A percentile compares a stretch with the other conserved stretches of the same genome.
Conservation (phyloP, 1,140 invertebrate genomes). For the Berghia stephanieae region DNA sequence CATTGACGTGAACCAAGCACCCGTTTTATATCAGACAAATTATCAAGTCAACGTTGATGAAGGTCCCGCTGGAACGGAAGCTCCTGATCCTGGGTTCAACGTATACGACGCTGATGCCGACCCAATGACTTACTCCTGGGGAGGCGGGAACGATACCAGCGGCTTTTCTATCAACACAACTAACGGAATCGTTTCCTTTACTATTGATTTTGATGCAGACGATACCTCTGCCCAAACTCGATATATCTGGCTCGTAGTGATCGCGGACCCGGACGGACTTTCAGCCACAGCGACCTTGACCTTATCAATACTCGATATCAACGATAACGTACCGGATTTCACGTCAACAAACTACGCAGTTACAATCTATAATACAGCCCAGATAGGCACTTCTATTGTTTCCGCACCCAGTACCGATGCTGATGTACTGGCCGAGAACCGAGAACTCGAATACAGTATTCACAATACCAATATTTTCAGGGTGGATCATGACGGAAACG, state of each 20-base stretch:
- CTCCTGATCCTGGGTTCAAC: background rate
- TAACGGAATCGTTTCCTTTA: slow-evolving; percentile 22
- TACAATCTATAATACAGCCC: background rate
- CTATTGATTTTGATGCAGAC: slow-evolving; percentile 29
- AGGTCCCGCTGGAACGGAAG: background rate
- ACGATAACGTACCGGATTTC: slow-evolving; percentile 28
- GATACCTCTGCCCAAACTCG: background rate
- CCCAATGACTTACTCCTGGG: background rate
- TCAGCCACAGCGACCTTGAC: slow-evolving; percentile 25
- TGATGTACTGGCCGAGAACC: too few relatives aligned
- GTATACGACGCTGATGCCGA: background rate
- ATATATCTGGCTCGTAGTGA: slow-evolving; percentile 28
- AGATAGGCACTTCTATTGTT: too few relatives aligned
- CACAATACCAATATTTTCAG: too few relatives aligned
- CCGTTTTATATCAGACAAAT: background rate
- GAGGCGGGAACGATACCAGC: background rate
- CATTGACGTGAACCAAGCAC: background rate
- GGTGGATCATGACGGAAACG: too few relatives aligned
- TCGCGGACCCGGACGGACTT: slow-evolving; percentile 25
- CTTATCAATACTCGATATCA: slow-evolving; percentile 13
- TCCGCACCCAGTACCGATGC: too few relatives aligned
- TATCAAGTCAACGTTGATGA: background rate
- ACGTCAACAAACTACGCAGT: slow-evolving; percentile 24
- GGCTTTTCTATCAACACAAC: slow-evolving; percentile 16
- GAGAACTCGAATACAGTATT: too few relatives aligned